These are phyloP conservation scores for Bombus breviceps DNA, from an alignment of 1,140 invertebrate genomes.

Conservation along the genomic window DNA sequence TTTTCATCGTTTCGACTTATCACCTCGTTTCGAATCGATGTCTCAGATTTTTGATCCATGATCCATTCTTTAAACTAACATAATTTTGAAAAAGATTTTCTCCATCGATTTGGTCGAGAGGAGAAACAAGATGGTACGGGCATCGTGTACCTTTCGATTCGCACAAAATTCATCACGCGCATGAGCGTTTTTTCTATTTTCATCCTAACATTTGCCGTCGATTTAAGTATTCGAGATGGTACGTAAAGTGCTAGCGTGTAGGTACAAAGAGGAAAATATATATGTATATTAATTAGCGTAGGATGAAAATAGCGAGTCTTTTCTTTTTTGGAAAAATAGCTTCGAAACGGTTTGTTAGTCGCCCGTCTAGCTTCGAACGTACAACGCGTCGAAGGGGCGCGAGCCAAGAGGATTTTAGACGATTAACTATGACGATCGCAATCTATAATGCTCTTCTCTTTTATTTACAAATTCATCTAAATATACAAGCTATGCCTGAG, in stretches of 20 bases:
- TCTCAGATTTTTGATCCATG: neutral
- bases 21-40: no score
- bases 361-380: conserved; percentile 2
- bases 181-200: conserved; percentile 13
- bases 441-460: neutral
- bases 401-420: neutral
- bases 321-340: conserved; percentile 51
- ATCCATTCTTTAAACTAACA: no score
- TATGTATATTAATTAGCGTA: conserved; percentile 21
- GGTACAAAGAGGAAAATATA: conserved; percentile 51
- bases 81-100: neutral
- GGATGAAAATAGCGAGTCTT: conserved; percentile 49
- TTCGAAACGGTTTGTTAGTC: conserved; percentile 27
- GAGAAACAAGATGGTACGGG: neutral
- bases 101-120: neutral
- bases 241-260: conserved; percentile 26
- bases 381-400: neutral
- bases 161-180: neutral
- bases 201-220: conserved; percentile 6
- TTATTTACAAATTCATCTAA: conserved; percentile 67
- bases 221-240: conserved; percentile 19
- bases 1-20: neutral
- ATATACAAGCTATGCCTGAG: conserved; percentile 62
- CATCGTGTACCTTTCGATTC: conserved; percentile 10
- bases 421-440: conserved; percentile 15